These are phyloP conservation scores for Hyla sarda DNA, from an alignment of 2,113 vertebrate species.

Conservation along the genomic window DNA sequence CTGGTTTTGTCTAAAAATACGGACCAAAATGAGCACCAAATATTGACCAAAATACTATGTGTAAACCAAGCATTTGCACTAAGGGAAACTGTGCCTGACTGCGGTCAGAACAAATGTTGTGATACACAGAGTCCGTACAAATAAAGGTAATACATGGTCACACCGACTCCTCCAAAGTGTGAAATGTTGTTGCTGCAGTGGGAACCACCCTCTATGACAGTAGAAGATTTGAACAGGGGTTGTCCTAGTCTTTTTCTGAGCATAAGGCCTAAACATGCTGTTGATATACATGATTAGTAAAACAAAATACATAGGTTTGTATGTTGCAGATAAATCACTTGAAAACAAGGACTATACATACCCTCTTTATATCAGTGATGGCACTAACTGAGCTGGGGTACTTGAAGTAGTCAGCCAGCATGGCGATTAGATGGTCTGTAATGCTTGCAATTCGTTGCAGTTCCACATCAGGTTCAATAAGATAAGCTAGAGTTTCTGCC, in stretches of 20 bases:
- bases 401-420: conserved; percentile 98
- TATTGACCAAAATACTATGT: no score
- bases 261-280: background rate
- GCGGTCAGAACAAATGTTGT: no score
- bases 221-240: background rate
- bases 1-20: no score
- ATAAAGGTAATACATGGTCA: background rate
- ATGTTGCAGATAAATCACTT: background rate
- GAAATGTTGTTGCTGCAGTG: background rate
- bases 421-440: conserved; percentile 93
- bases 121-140: background rate
- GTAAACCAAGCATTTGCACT: no score
- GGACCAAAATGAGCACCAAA: no score
- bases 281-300: background rate
- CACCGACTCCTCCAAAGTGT: background rate
- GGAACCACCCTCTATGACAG: background rate
- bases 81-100: no score
- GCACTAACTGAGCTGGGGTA: conserved; percentile 98
- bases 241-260: background rate
- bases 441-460: conserved; percentile 96
- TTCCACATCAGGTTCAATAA: conserved; percentile 96
- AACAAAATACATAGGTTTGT: background rate
- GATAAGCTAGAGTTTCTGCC: conserved; percentile 94
- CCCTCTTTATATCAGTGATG: conserved; percentile 98
- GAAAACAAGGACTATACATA: conserved; percentile 67